Percentiles rank a stretch among this genome's conserved stretches.
These are phyloP conservation scores for Gandaritis pyraliata DNA, from an alignment of 2,888 invertebrate genomes.

Conservation along the genomic window DNA sequence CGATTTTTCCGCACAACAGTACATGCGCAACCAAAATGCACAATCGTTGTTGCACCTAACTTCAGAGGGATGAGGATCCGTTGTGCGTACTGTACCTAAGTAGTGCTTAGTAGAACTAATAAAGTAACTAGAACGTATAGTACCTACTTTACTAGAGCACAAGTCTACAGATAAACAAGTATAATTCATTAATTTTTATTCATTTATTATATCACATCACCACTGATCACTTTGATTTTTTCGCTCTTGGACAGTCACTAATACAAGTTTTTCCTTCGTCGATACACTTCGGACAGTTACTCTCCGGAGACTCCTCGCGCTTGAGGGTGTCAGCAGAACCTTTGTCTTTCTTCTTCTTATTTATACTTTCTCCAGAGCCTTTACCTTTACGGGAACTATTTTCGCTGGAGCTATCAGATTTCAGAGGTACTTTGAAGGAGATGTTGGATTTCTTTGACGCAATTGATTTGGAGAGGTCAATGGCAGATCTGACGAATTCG, in stretches of 20 bases:
- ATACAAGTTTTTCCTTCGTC: slow-evolving; percentile 56
- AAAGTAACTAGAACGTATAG: too few relatives aligned
- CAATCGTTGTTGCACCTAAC: too few relatives aligned
- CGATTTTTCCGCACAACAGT: too few relatives aligned
- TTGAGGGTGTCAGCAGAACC: slow-evolving; percentile 3
- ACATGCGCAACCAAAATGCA: too few relatives aligned
- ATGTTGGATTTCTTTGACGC: slow-evolving; percentile 19
- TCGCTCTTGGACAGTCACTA: slow-evolving; percentile 52
- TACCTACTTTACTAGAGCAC: neutral
- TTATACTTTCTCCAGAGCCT: slow-evolving; percentile 8
- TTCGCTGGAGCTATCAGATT: neutral
- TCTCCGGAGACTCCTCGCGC: slow-evolving; percentile 4
- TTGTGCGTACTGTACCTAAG: too few relatives aligned
- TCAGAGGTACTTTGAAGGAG: slow-evolving; percentile 15
- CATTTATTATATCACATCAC: slow-evolving; percentile 1
- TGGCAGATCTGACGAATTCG: slow-evolving; percentile 2
- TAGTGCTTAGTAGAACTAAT: too few relatives aligned
- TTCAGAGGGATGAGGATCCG: too few relatives aligned
- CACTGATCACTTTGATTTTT: slow-evolving; percentile 27
- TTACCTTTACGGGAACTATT: neutral
- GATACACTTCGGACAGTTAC: slow-evolving; percentile 55
- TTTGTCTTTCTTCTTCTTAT: neutral
- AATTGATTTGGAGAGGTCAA: slow-evolving; percentile 5
- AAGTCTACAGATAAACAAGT: neutral
- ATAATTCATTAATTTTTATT: neutral